Conservation (phyloP, 1,140 invertebrate species). For the Drosophila takahashii region DNA sequence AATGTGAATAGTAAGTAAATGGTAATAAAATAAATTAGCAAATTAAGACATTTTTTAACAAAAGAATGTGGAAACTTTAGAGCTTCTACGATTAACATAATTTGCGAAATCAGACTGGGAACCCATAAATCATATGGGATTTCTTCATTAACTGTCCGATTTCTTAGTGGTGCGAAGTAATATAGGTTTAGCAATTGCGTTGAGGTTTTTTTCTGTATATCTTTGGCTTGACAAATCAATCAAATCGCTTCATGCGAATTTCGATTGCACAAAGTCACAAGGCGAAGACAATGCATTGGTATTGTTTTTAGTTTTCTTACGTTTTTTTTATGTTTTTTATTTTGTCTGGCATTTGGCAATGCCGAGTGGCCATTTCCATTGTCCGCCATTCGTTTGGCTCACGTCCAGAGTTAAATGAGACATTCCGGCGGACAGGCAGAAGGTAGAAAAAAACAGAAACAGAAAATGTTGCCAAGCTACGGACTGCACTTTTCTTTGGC, state of each 20-base stretch:
- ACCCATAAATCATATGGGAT: constrained; percentile 27
- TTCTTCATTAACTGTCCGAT: constrained; percentile 24
- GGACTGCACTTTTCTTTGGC: constrained; percentile 68
- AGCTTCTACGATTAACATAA: neutral
- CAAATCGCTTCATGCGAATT: constrained; percentile 48
- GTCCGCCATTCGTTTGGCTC: constrained; percentile 52
- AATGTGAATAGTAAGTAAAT: too few species aligned
- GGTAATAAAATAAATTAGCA: too few species aligned
- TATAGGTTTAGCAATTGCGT: constrained; percentile 15
- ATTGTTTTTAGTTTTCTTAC: constrained; percentile 28
- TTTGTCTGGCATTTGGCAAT: constrained; percentile 33
- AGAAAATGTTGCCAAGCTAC: neutral
- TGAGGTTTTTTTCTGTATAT: neutral
- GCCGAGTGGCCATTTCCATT: constrained; percentile 40
- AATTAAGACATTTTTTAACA: too few species aligned
- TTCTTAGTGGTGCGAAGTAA: constrained; percentile 28
- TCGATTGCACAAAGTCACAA: constrained; percentile 46
- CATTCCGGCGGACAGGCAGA: constrained; percentile 16
- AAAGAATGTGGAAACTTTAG: too few species aligned
- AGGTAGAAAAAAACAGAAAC: constrained; percentile 20
- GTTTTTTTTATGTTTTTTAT: neutral
- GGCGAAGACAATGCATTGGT: constrained; percentile 38
- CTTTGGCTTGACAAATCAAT: constrained; percentile 48
- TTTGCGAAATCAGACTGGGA: constrained; percentile 14
- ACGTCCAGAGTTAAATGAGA: constrained; percentile 41